Percentiles rank a stretch among this genome's conserved stretches.
Evolutionary conservation across 2,888 invertebrate species (phyloP).

Genomic region (Lacanobia wlatinum): DNA sequence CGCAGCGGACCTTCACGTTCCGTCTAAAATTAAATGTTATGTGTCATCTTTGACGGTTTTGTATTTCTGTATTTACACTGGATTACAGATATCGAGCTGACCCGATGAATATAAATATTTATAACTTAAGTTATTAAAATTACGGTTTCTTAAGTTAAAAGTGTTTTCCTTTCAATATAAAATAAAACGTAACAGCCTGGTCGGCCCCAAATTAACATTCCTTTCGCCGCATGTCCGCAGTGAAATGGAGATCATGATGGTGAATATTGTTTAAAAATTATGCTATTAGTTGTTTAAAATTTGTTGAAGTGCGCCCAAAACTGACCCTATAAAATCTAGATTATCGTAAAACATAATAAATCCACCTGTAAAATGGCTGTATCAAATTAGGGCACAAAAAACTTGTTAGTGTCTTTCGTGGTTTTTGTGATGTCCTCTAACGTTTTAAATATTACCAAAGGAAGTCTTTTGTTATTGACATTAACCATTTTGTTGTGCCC

Average conservation of each 20-base stretch:
- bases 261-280: constrained; percentile 85
- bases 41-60: constrained; percentile 92
- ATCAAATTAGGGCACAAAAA: constrained; percentile 89
- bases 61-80: constrained; percentile 92
- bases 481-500: constrained; percentile 90
- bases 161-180: constrained; percentile 90
- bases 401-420: constrained; percentile 88
- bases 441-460: constrained; percentile 84
- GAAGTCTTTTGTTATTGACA: constrained; percentile 83
- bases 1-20: constrained; percentile 91
- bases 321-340: constrained; percentile 80
- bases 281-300: constrained; percentile 81
- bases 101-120: constrained; percentile 92
- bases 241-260: constrained; percentile 89
- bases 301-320: constrained; percentile 84
- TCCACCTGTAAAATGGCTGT: constrained; percentile 86
- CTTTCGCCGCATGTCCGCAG: constrained; percentile 90
- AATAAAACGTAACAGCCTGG: constrained; percentile 81
- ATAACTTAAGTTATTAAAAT: constrained; percentile 92
- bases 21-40: constrained; percentile 91
- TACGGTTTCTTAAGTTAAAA: constrained; percentile 91
- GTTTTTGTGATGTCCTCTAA: constrained; percentile 86
- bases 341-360: constrained; percentile 78
- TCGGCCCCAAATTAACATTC: constrained; percentile 90
- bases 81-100: constrained; percentile 92